Base-by-base conservation (phyloP, 2,797 vertebrate genomes). In the Vireo griseus region DNA sequence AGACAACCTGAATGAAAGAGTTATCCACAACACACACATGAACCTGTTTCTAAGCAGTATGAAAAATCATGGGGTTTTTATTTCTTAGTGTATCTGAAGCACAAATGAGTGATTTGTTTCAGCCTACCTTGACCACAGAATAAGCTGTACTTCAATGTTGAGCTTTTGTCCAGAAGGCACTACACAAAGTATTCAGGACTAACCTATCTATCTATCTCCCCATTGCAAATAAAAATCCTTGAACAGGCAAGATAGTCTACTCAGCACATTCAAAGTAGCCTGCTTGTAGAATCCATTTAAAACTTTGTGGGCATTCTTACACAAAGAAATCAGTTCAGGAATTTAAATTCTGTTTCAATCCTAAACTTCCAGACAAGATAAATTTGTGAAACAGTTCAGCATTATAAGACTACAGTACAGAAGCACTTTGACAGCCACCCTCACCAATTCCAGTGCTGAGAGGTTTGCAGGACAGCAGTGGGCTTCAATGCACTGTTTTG, bases 1-100 rank as follows among this genome's bases (percentile, higher is more conserved):
- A 62, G 99, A 98, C 93, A 99, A 97, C 95, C 99, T 99, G 94
- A 11, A 57, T 4, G 59, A 59, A 95, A 84, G 65, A 84, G 63
- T 57, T 59, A 71, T 9, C 50, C 89, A 92, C 39, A 92, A 69
- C 13, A 77, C 15, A 66, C n/a, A 76, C 18, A 58, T 8, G 29
- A 93, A 42, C 40, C 52, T 77, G 21, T 35, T 81, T 62, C 48
- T 92, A 44, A 87, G 50, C 40, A 55, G 24, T 8, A 57, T 11
- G 16, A 67, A 69, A 85, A 55, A 55, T 8, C 25, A 14, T 8
- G 8, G 8, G 6, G 6, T 68, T 51, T 37, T 58, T 28, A 58
- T 68, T 71, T 63, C 39, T 63, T 47, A 13, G 35, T 21, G 5
- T 18, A 17, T 39, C 57, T 75, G 13, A 54, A 74, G 35, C 10